Conservation (phyloP, 2,797 vertebrate genomes). For the Serranus cabrilla region DNA sequence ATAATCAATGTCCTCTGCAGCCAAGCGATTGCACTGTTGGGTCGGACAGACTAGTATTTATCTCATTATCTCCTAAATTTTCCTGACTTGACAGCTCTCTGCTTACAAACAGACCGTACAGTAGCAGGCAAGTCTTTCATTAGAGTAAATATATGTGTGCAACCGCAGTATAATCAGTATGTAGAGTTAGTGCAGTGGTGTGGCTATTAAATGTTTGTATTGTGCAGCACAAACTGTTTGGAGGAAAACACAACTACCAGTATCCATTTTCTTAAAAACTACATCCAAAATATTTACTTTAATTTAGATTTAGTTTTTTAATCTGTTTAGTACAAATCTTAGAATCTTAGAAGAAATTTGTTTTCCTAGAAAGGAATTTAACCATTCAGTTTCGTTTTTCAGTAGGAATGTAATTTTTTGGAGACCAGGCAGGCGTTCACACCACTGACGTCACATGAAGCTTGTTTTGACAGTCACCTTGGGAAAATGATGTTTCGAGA, state of each 20-base stretch:
- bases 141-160: conserved; percentile 44
- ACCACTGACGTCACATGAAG: neutral
- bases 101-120: conserved; percentile 43
- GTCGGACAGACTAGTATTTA: conserved; percentile 30
- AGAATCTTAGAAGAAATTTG: too few relatives aligned
- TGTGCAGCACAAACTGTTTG: conserved; percentile 5
- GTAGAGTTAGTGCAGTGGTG: conserved; percentile 8
- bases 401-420: too few relatives aligned
- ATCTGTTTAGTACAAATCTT: too few relatives aligned
- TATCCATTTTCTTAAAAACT: too few relatives aligned
- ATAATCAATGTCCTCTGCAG: conserved; percentile 26
- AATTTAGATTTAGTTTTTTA: too few relatives aligned
- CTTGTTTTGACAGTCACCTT: conserved; percentile 64
- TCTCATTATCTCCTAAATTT: conserved; percentile 46
- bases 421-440: neutral
- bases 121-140: conserved; percentile 48
- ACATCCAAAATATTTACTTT: too few relatives aligned
- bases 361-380: too few relatives aligned
- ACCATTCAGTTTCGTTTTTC: too few relatives aligned
- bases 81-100: conserved; percentile 27
- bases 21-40: conserved; percentile 20
- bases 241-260: neutral
- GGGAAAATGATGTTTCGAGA: conserved; percentile 48
- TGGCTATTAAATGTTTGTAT: conserved; percentile 21
- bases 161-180: conserved; percentile 37